Conservation (phyloP, 1,140 invertebrate species). For the Chironomus tepperi region DNA sequence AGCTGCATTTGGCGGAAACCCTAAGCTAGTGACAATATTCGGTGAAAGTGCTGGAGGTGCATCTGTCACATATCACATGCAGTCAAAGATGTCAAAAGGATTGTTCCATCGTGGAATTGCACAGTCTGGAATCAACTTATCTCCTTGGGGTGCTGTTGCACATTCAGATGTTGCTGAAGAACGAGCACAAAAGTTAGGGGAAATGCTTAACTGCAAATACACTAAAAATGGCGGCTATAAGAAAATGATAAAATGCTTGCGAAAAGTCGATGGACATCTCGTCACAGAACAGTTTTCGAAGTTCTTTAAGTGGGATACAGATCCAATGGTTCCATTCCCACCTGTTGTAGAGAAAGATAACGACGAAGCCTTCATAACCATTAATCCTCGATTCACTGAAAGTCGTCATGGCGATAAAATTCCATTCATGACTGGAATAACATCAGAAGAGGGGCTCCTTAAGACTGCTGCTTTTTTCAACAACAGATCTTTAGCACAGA, state of each 20-base stretch:
- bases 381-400: conserved; percentile 43
- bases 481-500: conserved; percentile 38
- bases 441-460: conserved; percentile 57
- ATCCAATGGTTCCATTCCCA: conserved; percentile 65
- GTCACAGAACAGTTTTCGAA: conserved; percentile 51
- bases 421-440: conserved; percentile 59
- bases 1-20: conserved; percentile 51
- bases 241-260: conserved; percentile 50
- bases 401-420: conserved; percentile 46
- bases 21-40: conserved; percentile 54
- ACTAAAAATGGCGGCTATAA: conserved; percentile 39
- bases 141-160: conserved; percentile 63
- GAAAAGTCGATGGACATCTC: conserved; percentile 46
- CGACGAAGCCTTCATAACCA: conserved; percentile 55
- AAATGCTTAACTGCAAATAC: conserved; percentile 47
- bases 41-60: conserved; percentile 64
- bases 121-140: conserved; percentile 68
- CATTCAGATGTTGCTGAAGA: conserved; percentile 48
- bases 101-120: conserved; percentile 65
- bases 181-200: conserved; percentile 53
- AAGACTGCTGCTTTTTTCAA: conserved; percentile 41
- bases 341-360: conserved; percentile 56
- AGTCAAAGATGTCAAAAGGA: conserved; percentile 55
- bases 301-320: conserved; percentile 58
- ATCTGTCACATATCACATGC: conserved; percentile 57